Conservation (phyloP, 2,888 invertebrate genomes). For the Ferrisia virgata region DNA sequence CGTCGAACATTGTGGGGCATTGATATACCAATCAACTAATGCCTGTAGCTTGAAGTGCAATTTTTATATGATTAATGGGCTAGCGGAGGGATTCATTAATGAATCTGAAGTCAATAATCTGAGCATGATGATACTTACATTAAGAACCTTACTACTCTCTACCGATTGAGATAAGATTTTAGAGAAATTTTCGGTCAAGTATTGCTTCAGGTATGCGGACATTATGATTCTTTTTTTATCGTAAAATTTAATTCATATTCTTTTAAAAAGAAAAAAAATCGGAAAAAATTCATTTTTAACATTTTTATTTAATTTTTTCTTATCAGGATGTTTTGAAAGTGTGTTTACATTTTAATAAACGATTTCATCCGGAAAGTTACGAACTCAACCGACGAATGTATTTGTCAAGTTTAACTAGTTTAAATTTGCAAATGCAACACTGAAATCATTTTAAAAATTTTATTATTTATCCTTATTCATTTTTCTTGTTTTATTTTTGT, state of each 20-base stretch:
- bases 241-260: neutral
- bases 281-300: too few species aligned
- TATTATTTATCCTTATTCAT: too few species aligned
- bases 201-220: neutral
- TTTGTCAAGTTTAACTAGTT: too few species aligned
- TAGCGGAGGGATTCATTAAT: neutral
- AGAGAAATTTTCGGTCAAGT: neutral
- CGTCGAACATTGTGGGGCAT: neutral
- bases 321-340: neutral
- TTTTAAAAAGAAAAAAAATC: too few species aligned
- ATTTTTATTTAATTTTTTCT: neutral
- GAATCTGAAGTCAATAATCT: too few species aligned
- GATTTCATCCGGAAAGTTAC: neutral
- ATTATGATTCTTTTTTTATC: neutral
- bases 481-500: too few species aligned
- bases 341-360: neutral
- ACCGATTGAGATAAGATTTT: neutral
- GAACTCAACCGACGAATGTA: neutral
- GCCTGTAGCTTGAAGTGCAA: neutral
- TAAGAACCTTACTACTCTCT: conserved; percentile 30
- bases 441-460: neutral
- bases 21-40: neutral
- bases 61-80: neutral
- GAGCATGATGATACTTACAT: neutral
- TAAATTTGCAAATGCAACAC: too few species aligned